Conservation (phyloP, 1,140 invertebrate genomes). For the Heliconius eleuchia region DNA sequence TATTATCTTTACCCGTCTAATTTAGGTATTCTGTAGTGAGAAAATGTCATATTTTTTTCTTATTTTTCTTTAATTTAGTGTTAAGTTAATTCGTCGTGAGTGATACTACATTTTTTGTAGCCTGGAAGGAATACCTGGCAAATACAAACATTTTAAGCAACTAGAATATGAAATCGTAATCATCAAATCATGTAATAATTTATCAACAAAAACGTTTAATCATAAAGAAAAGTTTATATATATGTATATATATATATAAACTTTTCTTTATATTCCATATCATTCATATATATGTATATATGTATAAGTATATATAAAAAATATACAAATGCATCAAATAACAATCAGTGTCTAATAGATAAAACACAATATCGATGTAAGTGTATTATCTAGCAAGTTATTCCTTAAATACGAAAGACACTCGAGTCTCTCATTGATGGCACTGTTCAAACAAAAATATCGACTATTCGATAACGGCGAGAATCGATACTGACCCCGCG, state of each 20-base stretch:
- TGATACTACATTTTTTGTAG: no score
- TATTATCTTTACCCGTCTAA: background rate
- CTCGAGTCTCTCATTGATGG: constrained; percentile 73
- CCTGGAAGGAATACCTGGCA: no score
- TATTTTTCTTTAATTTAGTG: no score
- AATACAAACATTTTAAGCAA: no score
- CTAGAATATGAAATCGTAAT: no score
- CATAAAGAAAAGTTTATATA: background rate
- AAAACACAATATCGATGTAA: constrained; percentile 64
- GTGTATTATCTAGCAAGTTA: constrained; percentile 75
- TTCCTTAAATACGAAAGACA: constrained; percentile 76
- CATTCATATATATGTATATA: no score
- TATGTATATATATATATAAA: background rate
- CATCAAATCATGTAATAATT: background rate
- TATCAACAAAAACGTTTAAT: background rate
- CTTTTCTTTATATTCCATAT: no score
- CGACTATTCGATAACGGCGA: constrained; percentile 73
- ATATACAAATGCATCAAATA: constrained; percentile 14
- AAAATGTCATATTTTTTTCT: no score
- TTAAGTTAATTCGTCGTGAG: no score
- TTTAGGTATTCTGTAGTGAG: no score
- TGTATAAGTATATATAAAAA: background rate
- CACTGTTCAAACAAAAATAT: constrained; percentile 73
- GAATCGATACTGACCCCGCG: constrained; percentile 72
- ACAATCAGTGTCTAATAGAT: constrained; percentile 61